Evolutionary conservation across 1,140 invertebrate species (phyloP), one percentile per base, ranked within the genome.

Genomic region (Lasioglossum baleicum): DNA sequence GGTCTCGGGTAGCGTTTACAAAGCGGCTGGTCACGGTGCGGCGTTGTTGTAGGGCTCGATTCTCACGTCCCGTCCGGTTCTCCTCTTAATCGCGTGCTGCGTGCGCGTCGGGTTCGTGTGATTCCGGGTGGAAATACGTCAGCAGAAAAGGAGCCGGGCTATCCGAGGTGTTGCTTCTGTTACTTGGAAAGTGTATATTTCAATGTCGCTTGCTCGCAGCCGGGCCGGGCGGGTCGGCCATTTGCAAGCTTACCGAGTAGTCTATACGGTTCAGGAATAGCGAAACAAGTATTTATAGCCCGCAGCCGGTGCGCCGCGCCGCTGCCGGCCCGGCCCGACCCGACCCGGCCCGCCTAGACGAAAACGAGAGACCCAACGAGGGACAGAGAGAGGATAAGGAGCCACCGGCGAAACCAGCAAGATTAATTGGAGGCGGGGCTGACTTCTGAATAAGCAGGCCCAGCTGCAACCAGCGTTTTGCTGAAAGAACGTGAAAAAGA

Each of bases 181-280:
- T 77, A 66, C 75, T 81, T 71, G 80, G 67, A 81, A 71, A 69
- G 81, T 85, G 78, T 80, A 68, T 79, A 82, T 85, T 82, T 87
- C 81, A 87, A 75, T 85, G 87, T 86, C 78, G 72, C 70, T 53
- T 20, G n/a, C 11, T 5, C n/a, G 35, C 31, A 64, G 51, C 15
- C 51, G 3, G 51, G 60, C 69, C 35, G 66, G 72, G 58, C 75
- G 82, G 81, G 82, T 80, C 78, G 75, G 71, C 83, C 83, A 86
- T 83, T 88, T 87, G 84, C 77, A 81, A 81, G 80, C 75, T 71
- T 60, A 65, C 75, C 51, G 26, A 44, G 71, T 70, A 80, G 75
- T 75, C 81, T 84, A 79, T 80, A 80, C 77, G 60, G 60, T 77
- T 74, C 73, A 83, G 63, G 77, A 83, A 80, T 80, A 76, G 78